Conservation (phyloP, 2,888 invertebrate species). For the Hybos culiciformis region DNA sequence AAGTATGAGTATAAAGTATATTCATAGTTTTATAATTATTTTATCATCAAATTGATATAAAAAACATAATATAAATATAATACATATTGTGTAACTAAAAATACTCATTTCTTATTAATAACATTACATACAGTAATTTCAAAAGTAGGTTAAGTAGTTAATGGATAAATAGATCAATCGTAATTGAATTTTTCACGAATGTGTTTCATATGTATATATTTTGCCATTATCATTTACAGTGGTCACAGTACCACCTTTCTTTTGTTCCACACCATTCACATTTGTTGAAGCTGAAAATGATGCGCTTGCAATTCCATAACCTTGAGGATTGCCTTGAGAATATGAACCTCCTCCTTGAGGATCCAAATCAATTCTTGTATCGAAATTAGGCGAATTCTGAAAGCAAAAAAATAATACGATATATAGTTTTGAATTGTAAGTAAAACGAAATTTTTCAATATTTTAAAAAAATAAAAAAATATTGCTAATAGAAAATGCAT, state of each 20-base stretch:
- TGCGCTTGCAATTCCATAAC: conserved; percentile 46
- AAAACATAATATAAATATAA: too few species aligned
- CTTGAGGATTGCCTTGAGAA: conserved; percentile 25
- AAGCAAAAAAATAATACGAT: conserved; percentile 25
- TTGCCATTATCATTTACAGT: conserved; percentile 61
- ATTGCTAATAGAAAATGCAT: too few species aligned
- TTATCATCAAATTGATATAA: too few species aligned
- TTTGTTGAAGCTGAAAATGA: conserved; percentile 46
- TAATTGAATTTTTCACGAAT: too few species aligned
- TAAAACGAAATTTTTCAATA: neutral
- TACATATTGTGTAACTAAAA: too few species aligned
- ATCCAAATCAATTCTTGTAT: conserved; percentile 35
- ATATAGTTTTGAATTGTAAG: conserved; percentile 23
- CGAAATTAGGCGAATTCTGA: conserved; percentile 35
- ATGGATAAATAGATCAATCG: too few species aligned
- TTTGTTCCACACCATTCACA: conserved; percentile 43
- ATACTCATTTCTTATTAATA: too few species aligned
- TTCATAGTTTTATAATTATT: too few species aligned
- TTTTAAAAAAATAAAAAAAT: neutral
- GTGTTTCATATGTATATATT: conserved; percentile 42
- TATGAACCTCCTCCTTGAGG: conserved; percentile 18
- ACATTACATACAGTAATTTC: too few species aligned
- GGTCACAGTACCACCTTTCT: conserved; percentile 46
- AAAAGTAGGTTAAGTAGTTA: too few species aligned
- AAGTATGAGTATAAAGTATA: too few species aligned